phyloP scores from a whole-genome alignment of 2,888 invertebrate species.

The Argyresthia goedartella region DNA sequence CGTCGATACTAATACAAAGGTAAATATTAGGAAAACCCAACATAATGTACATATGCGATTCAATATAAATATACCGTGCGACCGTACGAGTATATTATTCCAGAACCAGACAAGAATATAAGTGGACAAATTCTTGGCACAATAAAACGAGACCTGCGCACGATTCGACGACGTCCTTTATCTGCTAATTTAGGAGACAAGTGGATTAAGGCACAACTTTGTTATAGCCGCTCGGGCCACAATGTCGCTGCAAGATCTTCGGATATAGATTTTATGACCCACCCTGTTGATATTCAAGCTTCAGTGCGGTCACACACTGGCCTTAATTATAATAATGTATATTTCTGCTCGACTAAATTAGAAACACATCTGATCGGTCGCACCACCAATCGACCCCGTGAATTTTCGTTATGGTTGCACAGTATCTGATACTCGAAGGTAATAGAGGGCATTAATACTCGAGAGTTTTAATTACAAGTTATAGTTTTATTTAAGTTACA shows the following conservation, averaged over 20 bases:
- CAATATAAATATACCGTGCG: neutral
- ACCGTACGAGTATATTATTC: neutral
- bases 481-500: too few species aligned
- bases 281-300: too few species aligned
- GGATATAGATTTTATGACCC: conserved; percentile 27
- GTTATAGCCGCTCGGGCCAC: conserved; percentile 21
- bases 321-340: too few species aligned
- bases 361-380: too few species aligned
- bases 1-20: too few species aligned
- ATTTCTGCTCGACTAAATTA: too few species aligned
- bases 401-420: too few species aligned
- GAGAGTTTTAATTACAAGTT: too few species aligned
- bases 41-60: neutral
- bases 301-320: too few species aligned
- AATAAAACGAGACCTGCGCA: conserved; percentile 12
- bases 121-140: neutral
- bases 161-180: conserved; percentile 26
- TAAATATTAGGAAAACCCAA: neutral
- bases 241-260: conserved; percentile 21
- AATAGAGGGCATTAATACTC: too few species aligned
- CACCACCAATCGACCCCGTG: too few species aligned
- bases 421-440: too few species aligned
- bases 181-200: conserved; percentile 47
- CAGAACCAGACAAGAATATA: neutral
- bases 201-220: conserved; percentile 18